Evolutionary conservation across 92 coral and sea anemone genomes (phyloP).

Genomic region (Zoanthus gigantus): DNA sequence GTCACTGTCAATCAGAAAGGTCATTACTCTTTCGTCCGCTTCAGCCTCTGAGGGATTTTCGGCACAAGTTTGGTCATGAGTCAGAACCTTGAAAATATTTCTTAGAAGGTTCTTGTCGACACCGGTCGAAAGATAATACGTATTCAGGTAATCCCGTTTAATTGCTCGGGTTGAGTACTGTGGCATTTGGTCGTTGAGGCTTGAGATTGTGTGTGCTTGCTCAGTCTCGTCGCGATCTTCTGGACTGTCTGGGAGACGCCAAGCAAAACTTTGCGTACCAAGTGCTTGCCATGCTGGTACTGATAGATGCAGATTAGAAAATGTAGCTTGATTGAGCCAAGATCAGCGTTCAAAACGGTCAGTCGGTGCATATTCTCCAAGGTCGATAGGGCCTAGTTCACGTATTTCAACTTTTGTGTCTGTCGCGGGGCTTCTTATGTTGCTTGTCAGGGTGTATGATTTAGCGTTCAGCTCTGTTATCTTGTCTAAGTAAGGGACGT

Average conservation of each 20-base stretch:
- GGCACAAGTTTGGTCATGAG: background rate
- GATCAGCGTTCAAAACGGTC: slow-evolving; percentile 14
- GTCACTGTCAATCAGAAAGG: slow-evolving; percentile 6
- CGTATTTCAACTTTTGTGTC: background rate
- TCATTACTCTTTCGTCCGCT: background rate
- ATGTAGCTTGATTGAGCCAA: background rate
- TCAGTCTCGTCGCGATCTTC: background rate
- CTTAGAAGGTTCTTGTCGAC: background rate
- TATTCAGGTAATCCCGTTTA: background rate
- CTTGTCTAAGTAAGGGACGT: slow-evolving; percentile 5
- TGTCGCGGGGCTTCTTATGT: background rate
- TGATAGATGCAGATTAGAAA: background rate
- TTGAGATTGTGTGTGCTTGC: background rate
- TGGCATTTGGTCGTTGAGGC: background rate
- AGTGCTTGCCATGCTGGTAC: slow-evolving; percentile 11
- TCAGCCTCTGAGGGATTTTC: slow-evolving; percentile 13
- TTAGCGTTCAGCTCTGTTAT: background rate
- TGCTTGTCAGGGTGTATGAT: background rate
- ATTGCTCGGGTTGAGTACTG: slow-evolving; percentile 8
- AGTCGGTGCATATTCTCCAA: slow-evolving; percentile 7
- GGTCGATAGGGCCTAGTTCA: background rate
- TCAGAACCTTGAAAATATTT: slow-evolving; percentile 2
- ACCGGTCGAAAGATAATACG: background rate
- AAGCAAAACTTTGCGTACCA: background rate
- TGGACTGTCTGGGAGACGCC: background rate